Evolutionary conservation across 1,140 invertebrate genomes (phyloP), one percentile per base, ranked within the genome.

Genomic region (Heterodera carotae): DNA sequence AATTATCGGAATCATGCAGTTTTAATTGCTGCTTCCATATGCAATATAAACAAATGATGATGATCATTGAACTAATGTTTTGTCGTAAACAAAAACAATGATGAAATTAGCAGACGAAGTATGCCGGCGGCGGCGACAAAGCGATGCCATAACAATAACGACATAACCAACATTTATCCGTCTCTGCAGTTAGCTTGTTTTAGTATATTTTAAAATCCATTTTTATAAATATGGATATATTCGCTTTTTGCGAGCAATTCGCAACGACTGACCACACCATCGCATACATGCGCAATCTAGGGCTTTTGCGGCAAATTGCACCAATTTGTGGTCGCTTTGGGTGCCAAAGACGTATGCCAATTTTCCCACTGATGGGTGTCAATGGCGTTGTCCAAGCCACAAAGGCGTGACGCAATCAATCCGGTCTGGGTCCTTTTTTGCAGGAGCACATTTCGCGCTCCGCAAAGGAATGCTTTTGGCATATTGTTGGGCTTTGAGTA

Each of bases 401-500:
- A 68, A 68, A 27, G 67, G 67, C 36, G 43, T 25, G n/a, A 27
- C n/a, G 6, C 3, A 25, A 6, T 68, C 67, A 29, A 68, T 68
- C 3, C 15, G 67, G 4, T 5, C 34, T 0, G 25, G 3, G 4
- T 68, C 67, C 4, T 29, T 68, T 39, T 68, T 68, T 68, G 4
- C 22, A 15, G 1, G 29, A 29, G 67, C 67, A 25, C 67, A 27
- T 25, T 68, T 68, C 29, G 2, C 67, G 29, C 43, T 68, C 2
- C 67, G 67, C 3, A 68, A 68, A 29, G 25, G 25, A 4, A n/a
- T 68, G 22, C 43, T 68, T n/a, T 18, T 68, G 34, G 67, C n/a
- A 4, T 68, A 68, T 68, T 68, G 67, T 29, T 68, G 67, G 67
- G 67, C 67, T 68, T 27, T 68, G 29, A 68, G 67, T 68, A n/a